Percentiles rank a stretch among this genome's conserved stretches.
phyloP scores from a whole-genome alignment of 37 sponge, comb jelly and placozoan genomes.

The Cladorhizidae sp. region DNA sequence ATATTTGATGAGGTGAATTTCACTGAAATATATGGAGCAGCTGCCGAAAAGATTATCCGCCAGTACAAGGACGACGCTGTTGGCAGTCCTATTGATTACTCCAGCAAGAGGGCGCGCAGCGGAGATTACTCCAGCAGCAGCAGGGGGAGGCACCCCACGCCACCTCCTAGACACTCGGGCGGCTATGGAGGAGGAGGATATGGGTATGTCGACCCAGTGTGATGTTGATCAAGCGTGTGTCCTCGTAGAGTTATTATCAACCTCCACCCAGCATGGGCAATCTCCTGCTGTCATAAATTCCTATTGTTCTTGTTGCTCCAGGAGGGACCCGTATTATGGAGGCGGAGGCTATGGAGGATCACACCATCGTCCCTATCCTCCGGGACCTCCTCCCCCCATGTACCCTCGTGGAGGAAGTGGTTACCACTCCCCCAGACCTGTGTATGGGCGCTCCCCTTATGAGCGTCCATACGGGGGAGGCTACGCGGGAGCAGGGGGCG shows the following conservation, averaged over 20 bases:
- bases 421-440: not conserved
- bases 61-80: conserved; percentile 67
- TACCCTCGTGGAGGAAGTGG: not conserved
- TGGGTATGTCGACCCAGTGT: conserved; percentile 5
- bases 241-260: no score
- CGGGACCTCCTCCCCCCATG: conserved; percentile 8
- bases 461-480: conserved; percentile 6
- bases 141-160: conserved; percentile 6
- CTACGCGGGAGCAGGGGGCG: not conserved
- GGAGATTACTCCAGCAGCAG: conserved; percentile 2
- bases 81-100: conserved; percentile 41
- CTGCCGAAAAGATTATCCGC: conserved; percentile 66
- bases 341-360: not conserved
- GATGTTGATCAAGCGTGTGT: no score
- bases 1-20: conserved; percentile 69
- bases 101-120: conserved; percentile 40
- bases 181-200: conserved; percentile 1
- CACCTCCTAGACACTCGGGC: conserved; percentile 1
- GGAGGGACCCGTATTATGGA: not conserved
- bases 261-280: conserved; percentile 4
- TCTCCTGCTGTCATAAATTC: no score
- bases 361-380: conserved; percentile 7
- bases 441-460: conserved; percentile 5
- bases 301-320: conserved; percentile 6
- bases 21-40: conserved; percentile 57